Evolutionary conservation across 2,113 vertebrate species (phyloP).

Genomic region (Myrmecobius fasciatus): DNA sequence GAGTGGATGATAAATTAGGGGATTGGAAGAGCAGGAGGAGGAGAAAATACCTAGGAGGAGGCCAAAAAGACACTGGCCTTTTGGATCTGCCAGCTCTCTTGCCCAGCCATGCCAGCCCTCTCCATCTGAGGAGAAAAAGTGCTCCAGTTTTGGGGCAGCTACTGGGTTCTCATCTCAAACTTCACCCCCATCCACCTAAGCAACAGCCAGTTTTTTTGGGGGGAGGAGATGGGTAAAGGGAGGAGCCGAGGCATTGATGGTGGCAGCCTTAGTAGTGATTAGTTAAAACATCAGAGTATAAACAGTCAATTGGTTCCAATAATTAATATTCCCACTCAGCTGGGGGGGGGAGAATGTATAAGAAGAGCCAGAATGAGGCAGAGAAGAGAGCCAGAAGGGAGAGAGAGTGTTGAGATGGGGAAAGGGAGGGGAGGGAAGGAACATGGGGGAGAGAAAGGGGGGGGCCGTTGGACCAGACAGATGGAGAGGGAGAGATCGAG

Average conservation of each 20-base stretch:
- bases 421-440: neutral
- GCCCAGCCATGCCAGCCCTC: constrained; percentile 62
- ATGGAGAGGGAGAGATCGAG: neutral
- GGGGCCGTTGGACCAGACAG: neutral
- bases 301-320: constrained; percentile 99
- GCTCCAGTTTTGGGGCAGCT: constrained; percentile 10
- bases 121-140: constrained; percentile 52
- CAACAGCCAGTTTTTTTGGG: neutral
- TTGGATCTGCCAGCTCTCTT: constrained; percentile 32
- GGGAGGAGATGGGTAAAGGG: neutral
- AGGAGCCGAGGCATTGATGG: neutral
- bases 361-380: constrained; percentile 70
- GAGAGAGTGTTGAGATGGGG: neutral
- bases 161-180: neutral
- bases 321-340: constrained; percentile 98
- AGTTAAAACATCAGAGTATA: constrained; percentile 99
- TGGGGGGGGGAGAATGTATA: constrained; percentile 76
- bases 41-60: neutral
- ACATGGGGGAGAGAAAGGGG: neutral
- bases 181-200: neutral
- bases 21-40: neutral
- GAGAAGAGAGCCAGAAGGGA: neutral
- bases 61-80: constrained; percentile 29
- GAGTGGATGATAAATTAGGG: neutral
- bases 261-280: constrained; percentile 99